These are phyloP conservation scores for Ranitomeya imitator DNA, from an alignment of 2,113 vertebrate genomes.

Conservation along the genomic window DNA sequence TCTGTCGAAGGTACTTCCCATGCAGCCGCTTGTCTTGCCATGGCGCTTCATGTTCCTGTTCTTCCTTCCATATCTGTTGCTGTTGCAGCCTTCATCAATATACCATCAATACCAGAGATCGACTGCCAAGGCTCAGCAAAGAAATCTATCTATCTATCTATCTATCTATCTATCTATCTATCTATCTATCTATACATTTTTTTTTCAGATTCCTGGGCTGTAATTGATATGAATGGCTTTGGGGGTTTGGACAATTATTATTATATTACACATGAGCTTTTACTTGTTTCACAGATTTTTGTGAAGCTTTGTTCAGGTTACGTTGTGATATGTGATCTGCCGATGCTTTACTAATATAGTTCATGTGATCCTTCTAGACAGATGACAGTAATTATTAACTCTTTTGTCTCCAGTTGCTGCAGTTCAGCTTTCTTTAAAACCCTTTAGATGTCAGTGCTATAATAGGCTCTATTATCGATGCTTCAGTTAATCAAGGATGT, in stretches of 20 bases:
- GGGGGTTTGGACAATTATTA: background rate
- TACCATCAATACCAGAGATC: no score
- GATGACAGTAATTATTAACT: slow-evolving; percentile 40
- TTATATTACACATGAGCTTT: slow-evolving; percentile 49
- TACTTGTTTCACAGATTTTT: slow-evolving; percentile 45
- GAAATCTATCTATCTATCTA: no score
- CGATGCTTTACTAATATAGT: slow-evolving; percentile 17
- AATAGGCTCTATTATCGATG: no score
- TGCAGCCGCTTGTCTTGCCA: no score
- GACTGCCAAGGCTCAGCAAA: no score
- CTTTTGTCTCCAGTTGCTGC: slow-evolving; percentile 8
- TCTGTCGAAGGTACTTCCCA: no score
- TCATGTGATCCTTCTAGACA: slow-evolving; percentile 9
- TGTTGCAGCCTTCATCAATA: no score
- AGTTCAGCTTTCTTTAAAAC: background rate
- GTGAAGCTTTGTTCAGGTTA: background rate
- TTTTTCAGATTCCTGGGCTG: slow-evolving; percentile 30
- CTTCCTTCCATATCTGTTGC: no score
- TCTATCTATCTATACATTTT: background rate
- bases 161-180: no score
- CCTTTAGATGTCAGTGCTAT: background rate
- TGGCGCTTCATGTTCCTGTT: no score
- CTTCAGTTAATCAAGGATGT: no score
- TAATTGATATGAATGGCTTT: slow-evolving; percentile 18
- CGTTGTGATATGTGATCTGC: slow-evolving; percentile 11